Percentiles rank a stretch among this genome's conserved stretches.
phyloP scores from a whole-genome alignment of 2,888 invertebrate species.

The Cantharis flavilabris region DNA sequence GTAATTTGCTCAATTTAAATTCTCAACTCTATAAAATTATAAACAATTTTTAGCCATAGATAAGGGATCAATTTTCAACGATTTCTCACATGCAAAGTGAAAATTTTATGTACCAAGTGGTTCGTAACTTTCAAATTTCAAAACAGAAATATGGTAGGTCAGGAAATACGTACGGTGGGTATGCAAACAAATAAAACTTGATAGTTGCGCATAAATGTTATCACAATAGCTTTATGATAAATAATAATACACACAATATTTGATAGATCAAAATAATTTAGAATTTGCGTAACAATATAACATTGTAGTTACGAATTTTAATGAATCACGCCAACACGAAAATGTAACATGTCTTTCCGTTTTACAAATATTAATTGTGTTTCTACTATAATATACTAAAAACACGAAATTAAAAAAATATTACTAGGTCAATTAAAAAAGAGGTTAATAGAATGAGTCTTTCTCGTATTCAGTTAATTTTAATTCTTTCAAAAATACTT shows the following conservation, averaged over 20 bases:
- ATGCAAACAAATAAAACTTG: not conserved
- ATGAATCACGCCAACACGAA: constrained; percentile 30
- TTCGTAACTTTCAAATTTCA: not conserved
- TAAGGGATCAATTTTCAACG: constrained; percentile 10
- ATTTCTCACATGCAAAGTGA: constrained; percentile 18
- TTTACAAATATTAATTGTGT: constrained; percentile 31
- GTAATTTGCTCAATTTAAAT: constrained; percentile 18
- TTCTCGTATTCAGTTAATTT: not conserved
- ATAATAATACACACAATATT: constrained; percentile 5
- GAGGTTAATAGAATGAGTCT: not conserved
- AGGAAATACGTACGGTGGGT: not conserved
- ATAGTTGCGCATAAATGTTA: not conserved
- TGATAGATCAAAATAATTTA: constrained; percentile 18
- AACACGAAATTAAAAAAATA: constrained; percentile 25
- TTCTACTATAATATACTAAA: constrained; percentile 24
- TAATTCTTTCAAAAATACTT: not conserved
- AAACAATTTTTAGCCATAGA: constrained; percentile 13
- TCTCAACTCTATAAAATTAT: constrained; percentile 18
- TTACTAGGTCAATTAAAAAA: constrained; percentile 21
- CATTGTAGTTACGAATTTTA: constrained; percentile 23
- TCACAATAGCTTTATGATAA: not conserved
- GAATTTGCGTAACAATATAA: constrained; percentile 15
- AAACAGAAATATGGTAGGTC: not conserved
- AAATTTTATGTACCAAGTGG: not conserved
- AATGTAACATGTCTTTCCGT: constrained; percentile 30